Percentiles rank a stretch among this genome's conserved stretches.
Evolutionary conservation across 2,888 invertebrate species (phyloP).

Genomic region (Metacarcinus magister): DNA sequence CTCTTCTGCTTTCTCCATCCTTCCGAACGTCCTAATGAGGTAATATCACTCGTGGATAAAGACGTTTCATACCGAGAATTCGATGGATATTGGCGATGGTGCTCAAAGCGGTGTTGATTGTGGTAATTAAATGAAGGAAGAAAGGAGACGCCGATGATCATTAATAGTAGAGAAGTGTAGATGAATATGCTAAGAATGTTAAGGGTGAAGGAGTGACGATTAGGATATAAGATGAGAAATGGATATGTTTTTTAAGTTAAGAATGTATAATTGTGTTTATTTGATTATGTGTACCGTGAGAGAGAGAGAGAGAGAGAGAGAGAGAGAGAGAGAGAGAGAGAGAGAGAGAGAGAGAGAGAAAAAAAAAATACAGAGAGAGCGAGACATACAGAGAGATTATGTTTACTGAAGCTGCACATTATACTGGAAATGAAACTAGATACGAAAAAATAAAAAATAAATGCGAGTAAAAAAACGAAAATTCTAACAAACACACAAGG

Average conservation of each 20-base stretch:
- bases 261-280: neutral
- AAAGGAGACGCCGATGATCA: neutral
- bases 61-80: neutral
- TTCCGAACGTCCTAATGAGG: neutral
- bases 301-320: too few species aligned
- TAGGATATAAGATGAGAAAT: neutral
- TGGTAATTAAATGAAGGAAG: constrained; percentile 14
- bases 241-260: neutral
- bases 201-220: neutral
- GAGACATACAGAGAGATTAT: too few species aligned
- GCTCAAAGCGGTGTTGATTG: neutral
- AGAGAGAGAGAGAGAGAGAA: neutral
- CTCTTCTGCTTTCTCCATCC: neutral
- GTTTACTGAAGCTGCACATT: too few species aligned
- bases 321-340: neutral
- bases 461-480: neutral
- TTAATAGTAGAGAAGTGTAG: constrained; percentile 11
- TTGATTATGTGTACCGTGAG: neutral
- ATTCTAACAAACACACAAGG: neutral
- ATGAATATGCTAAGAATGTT: neutral
- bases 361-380: neutral
- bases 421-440: neutral
- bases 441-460: too few species aligned
- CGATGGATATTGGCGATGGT: neutral
- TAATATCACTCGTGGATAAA: constrained; percentile 14